A percentile compares a stretch with the other conserved stretches of the same genome.
phyloP scores from a whole-genome alignment of 2,888 invertebrate genomes.

The Archips xylosteana region DNA sequence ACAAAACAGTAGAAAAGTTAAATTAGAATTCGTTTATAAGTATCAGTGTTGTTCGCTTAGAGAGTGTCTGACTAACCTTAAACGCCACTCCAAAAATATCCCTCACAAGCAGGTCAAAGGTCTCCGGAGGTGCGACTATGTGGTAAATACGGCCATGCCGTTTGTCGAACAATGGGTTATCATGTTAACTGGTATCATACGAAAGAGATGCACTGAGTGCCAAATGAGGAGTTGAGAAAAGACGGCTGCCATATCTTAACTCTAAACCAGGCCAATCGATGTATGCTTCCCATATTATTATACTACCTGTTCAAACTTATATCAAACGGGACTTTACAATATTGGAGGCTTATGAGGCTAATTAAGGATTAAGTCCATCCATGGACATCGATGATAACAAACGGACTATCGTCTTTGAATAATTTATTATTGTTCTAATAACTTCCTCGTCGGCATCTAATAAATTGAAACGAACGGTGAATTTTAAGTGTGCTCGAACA shows the following conservation, averaged over 20 bases:
- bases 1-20: conserved; percentile 14
- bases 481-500: conserved; percentile 4
- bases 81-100: conserved; percentile 32
- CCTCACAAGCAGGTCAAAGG: neutral
- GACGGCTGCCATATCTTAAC: neutral
- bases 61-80: conserved; percentile 18
- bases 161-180: neutral
- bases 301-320: neutral
- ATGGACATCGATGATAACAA: neutral
- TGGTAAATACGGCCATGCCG: neutral
- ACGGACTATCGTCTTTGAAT: conserved; percentile 28
- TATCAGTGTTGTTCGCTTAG: conserved; percentile 13
- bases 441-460: conserved; percentile 21
- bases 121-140: neutral
- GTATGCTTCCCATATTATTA: neutral
- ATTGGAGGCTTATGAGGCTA: neutral
- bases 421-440: conserved; percentile 31
- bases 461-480: conserved; percentile 21
- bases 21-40: conserved; percentile 1
- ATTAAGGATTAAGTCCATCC: neutral
- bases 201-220: neutral
- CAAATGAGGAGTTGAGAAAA: neutral
- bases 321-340: neutral
- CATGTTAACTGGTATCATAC: neutral
- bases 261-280: neutral